These are phyloP conservation scores for Euthynnus affinis DNA, from an alignment of 2,797 vertebrate genomes.

Conservation along the genomic window DNA sequence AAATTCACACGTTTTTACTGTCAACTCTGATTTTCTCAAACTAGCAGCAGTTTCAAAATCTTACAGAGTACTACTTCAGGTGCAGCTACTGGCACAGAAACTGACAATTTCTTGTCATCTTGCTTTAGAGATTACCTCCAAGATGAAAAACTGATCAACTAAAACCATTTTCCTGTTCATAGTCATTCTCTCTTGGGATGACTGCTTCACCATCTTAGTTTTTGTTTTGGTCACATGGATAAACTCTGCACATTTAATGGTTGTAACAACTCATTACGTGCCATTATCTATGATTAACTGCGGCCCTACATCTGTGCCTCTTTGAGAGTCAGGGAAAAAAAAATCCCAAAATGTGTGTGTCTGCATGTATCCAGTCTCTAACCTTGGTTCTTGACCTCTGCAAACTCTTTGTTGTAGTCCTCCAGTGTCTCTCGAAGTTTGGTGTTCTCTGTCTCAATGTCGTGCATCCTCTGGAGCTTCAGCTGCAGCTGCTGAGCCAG, in stretches of 20 bases:
- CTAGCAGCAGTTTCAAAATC: background rate
- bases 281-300: slow-evolving; percentile 37
- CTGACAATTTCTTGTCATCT: background rate
- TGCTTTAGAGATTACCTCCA: background rate
- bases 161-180: background rate
- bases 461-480: slow-evolving; percentile 98
- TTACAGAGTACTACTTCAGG: background rate
- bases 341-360: slow-evolving; percentile 13
- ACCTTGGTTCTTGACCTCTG: slow-evolving; percentile 99
- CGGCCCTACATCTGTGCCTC: slow-evolving; percentile 6
- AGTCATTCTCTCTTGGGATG: background rate
- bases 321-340: slow-evolving; percentile 46
- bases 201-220: background rate
- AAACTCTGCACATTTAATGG: background rate
- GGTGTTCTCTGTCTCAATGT: slow-evolving; percentile 99
- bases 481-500: slow-evolving; percentile 97
- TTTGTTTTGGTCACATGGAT: background rate
- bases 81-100: background rate
- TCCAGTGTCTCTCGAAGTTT: slow-evolving; percentile 98
- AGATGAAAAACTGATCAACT: background rate
- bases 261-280: background rate
- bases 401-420: slow-evolving; percentile 99
- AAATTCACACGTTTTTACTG: background rate
- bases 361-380: slow-evolving; percentile 54
- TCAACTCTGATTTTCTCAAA: slow-evolving; percentile 1